phyloP scores from a whole-genome alignment of 2,797 vertebrate species.

The Sparus aurata region DNA sequence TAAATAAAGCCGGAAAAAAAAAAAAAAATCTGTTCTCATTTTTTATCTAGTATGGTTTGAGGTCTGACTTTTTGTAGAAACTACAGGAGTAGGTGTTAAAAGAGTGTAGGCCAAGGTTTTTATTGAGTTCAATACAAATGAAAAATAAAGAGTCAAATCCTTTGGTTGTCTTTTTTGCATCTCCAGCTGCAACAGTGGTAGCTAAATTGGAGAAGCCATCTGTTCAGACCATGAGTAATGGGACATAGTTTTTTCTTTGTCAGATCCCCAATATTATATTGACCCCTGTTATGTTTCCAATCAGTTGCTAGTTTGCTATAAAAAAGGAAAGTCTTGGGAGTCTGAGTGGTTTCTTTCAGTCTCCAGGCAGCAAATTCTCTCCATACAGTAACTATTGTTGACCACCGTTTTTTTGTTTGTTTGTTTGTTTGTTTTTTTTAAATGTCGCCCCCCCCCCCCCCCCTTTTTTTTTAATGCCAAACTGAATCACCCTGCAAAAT shows the following conservation, averaged over 20 bases:
- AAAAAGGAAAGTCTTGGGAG: slow-evolving; percentile 56
- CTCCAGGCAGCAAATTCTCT: slow-evolving; percentile 52
- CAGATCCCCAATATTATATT: slow-evolving; percentile 62
- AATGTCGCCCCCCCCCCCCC: no score
- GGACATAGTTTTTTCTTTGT: slow-evolving; percentile 51
- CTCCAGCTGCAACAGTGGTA: no score
- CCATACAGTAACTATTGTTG: no score
- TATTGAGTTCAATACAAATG: slow-evolving; percentile 27
- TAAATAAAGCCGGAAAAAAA: no score
- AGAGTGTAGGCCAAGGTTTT: neutral
- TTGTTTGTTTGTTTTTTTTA: slow-evolving; percentile 42
- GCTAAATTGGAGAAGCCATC: slow-evolving; percentile 56
- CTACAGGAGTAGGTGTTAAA: neutral
- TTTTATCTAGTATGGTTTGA: no score
- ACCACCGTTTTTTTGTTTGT: no score
- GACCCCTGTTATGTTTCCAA: slow-evolving; percentile 70
- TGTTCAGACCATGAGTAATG: slow-evolving; percentile 51
- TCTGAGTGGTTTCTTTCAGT: slow-evolving; percentile 52
- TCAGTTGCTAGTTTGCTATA: slow-evolving; percentile 66
- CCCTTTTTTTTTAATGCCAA: slow-evolving; percentile 52
- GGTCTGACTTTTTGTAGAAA: neutral
- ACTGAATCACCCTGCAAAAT: slow-evolving; percentile 62
- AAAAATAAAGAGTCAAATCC: slow-evolving; percentile 20
- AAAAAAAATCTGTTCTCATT: no score
- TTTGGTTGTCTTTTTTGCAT: slow-evolving; percentile 19